Conservation (phyloP, 2,113 vertebrate species). For the Chloropsis cyanopogon region DNA sequence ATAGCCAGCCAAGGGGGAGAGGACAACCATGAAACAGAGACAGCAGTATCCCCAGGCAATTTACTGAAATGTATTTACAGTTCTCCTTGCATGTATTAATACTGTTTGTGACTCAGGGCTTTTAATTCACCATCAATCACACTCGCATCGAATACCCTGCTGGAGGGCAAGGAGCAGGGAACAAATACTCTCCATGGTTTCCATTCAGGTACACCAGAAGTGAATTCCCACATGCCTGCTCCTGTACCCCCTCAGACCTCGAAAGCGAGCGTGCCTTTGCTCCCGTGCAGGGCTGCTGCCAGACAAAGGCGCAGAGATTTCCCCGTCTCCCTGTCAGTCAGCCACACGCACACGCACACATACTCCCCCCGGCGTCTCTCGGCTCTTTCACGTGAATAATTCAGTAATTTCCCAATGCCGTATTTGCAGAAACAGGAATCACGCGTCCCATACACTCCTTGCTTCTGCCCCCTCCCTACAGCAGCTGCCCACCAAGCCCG, state of each 20-base stretch:
- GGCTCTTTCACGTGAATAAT: background rate
- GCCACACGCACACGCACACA: background rate
- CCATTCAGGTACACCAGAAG: background rate
- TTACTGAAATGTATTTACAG: background rate
- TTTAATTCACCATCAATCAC: background rate
- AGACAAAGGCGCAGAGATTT: constrained; percentile 50
- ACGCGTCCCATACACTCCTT: background rate
- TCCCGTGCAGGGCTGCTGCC: background rate
- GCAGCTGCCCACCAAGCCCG: background rate
- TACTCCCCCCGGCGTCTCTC: background rate
- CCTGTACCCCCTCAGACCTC: background rate
- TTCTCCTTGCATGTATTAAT: background rate
- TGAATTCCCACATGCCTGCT: background rate
- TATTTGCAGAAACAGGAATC: background rate
- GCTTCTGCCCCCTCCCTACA: background rate
- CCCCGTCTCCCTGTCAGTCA: background rate
- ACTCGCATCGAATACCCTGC: background rate
- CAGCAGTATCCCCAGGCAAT: background rate
- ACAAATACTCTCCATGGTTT: accelerated
- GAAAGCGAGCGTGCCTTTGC: background rate
- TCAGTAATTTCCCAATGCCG: background rate
- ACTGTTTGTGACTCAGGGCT: background rate
- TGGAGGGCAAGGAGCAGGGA: background rate
- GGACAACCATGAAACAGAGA: background rate
- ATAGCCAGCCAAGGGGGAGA: background rate